Percentiles rank a stretch among this genome's conserved stretches.
Evolutionary conservation across 1,140 invertebrate genomes (phyloP).

Genomic region (Drepana arcuata): DNA sequence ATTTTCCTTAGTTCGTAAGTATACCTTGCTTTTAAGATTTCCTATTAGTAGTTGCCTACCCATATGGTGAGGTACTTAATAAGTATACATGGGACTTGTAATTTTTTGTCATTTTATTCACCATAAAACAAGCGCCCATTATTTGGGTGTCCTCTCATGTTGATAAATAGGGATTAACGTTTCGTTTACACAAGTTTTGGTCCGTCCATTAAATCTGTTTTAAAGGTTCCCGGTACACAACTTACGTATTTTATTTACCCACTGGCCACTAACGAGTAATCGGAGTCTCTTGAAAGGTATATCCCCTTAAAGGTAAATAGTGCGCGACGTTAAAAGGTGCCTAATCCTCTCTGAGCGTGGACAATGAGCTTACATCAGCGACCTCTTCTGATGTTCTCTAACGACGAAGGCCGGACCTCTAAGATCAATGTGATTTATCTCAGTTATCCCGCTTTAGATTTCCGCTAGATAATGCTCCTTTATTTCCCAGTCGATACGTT

Average conservation of each 20-base stretch:
- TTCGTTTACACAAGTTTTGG: too few relatives aligned
- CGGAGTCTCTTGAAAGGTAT: slow-evolving; percentile 23
- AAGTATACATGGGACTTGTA: too few relatives aligned
- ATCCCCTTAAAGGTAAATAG: slow-evolving; percentile 50
- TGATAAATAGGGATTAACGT: too few relatives aligned
- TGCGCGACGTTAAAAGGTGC: slow-evolving; percentile 54
- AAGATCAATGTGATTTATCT: slow-evolving; percentile 49
- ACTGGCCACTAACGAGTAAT: slow-evolving; percentile 26
- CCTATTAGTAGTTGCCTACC: too few relatives aligned
- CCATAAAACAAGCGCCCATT: too few relatives aligned
- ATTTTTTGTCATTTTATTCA: too few relatives aligned
- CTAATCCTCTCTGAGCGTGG: slow-evolving; percentile 47
- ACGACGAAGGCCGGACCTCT: slow-evolving; percentile 33
- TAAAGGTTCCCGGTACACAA: too few relatives aligned
- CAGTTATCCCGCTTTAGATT: slow-evolving; percentile 30
- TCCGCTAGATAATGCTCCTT: slow-evolving; percentile 27
- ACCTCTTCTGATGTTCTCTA: slow-evolving; percentile 41
- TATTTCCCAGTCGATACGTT: slow-evolving; percentile 14
- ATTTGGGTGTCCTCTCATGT: too few relatives aligned
- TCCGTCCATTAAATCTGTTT: too few relatives aligned
- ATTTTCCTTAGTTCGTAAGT: too few relatives aligned
- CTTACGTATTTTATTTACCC: slow-evolving; percentile 18
- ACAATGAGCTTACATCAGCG: slow-evolving; percentile 54
- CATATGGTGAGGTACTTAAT: too few relatives aligned
- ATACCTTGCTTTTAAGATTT: too few relatives aligned